Percentiles rank a stretch among this genome's conserved stretches.
Conservation (phyloP, 2,797 vertebrate genomes). For the Chromobotia macracanthus region DNA sequence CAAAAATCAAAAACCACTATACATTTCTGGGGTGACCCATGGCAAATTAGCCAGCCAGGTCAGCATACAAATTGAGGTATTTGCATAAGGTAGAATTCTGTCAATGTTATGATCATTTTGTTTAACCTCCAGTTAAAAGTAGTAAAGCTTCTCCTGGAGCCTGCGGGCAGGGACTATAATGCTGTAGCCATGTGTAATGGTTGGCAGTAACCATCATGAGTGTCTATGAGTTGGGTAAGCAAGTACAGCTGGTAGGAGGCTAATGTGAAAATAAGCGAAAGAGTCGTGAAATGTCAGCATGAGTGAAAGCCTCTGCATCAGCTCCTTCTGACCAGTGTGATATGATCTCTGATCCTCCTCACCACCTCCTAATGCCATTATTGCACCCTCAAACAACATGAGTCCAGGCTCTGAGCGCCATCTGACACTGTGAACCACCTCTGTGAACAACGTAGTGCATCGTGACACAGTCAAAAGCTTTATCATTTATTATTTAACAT, state of each 20-base stretch:
- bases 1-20: neutral
- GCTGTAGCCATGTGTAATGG: conserved; percentile 10
- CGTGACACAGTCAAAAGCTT: neutral
- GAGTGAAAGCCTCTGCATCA: conserved; percentile 48
- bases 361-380: conserved; percentile 19
- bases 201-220: conserved; percentile 30
- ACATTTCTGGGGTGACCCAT: neutral
- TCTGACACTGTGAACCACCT: neutral
- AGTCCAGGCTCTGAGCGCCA: conserved; percentile 10
- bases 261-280: conserved; percentile 53
- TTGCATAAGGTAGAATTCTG: neutral
- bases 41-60: neutral
- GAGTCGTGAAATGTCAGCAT: conserved; percentile 71
- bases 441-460: neutral
- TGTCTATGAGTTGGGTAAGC: conserved; percentile 60
- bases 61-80: neutral
- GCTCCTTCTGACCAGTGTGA: conserved; percentile 8
- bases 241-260: conserved; percentile 46
- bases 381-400: neutral
- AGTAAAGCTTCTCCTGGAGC: conserved; percentile 1
- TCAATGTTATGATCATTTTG: conserved; percentile 17
- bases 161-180: conserved; percentile 4
- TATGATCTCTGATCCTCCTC: conserved; percentile 21
- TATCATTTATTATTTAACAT: neutral
- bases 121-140: neutral